Percentiles rank a stretch among this genome's conserved stretches.
phyloP scores from a whole-genome alignment of 2,113 vertebrate genomes.

The Onychorhynchus coronatus region DNA sequence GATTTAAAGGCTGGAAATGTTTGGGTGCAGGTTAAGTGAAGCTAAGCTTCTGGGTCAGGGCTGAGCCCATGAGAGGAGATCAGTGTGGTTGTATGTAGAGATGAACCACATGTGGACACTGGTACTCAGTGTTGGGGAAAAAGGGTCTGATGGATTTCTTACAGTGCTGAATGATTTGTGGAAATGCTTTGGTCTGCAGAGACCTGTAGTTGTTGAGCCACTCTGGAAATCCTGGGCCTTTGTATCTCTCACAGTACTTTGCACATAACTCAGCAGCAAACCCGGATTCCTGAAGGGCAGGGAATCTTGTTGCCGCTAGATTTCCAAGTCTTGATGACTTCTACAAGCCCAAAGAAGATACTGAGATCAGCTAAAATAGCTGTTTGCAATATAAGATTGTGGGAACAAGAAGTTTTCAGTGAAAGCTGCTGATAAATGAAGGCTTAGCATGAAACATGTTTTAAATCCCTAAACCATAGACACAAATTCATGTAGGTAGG shows the following conservation, averaged over 20 bases:
- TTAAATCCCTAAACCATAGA: background rate
- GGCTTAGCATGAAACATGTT: background rate
- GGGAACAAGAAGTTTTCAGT: background rate
- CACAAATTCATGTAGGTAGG: background rate
- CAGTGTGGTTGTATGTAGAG: background rate
- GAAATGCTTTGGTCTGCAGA: background rate
- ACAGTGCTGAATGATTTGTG: background rate
- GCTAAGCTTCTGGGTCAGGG: background rate
- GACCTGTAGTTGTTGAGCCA: background rate
- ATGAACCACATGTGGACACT: rapidly evolving
- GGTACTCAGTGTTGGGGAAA: rapidly evolving
- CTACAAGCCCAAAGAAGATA: background rate
- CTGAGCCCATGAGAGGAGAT: background rate
- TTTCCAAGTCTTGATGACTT: background rate
- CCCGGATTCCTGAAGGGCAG: background rate
- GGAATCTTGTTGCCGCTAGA: background rate
- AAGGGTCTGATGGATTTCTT: background rate
- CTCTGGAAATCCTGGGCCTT: background rate
- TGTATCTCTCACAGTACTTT: background rate
- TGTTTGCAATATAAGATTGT: background rate
- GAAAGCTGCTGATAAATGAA: background rate
- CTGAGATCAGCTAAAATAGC: background rate
- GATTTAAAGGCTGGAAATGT: background rate
- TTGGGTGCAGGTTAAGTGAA: background rate
- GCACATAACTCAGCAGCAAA: background rate